Percentiles rank a stretch among this genome's conserved stretches.
These are phyloP conservation scores for Naja naja DNA, from an alignment of 2,113 vertebrate species.

Conservation along the genomic window DNA sequence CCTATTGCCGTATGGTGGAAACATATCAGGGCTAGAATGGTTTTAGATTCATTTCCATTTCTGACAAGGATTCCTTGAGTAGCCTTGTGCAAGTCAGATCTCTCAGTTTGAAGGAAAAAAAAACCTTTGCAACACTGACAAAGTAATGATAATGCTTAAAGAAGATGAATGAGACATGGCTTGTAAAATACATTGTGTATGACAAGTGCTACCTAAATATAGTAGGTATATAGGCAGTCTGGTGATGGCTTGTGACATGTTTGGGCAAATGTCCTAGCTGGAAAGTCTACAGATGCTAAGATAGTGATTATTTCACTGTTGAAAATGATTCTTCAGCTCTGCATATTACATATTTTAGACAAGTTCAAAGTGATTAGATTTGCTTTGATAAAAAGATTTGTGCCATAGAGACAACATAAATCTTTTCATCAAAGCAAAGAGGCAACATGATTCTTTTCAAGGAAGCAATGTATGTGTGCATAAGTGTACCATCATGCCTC, in stretches of 20 bases:
- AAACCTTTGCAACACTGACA: neutral
- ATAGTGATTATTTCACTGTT: neutral
- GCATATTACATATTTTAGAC: neutral
- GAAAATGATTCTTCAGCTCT: neutral
- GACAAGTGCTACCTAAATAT: neutral
- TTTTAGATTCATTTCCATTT: neutral
- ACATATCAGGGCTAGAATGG: neutral
- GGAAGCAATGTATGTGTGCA: neutral
- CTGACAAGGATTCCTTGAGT: neutral
- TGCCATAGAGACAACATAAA: neutral
- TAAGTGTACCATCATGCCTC: too few species aligned
- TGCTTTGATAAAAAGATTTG: neutral
- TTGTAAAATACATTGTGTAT: neutral
- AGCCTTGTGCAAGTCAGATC: constrained; percentile 10
- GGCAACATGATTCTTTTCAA: neutral
- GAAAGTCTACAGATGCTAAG: neutral
- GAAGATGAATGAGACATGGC: neutral
- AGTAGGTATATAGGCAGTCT: neutral
- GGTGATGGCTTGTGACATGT: neutral
- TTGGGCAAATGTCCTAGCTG: neutral
- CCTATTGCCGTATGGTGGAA: neutral
- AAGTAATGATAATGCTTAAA: neutral
- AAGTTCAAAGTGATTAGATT: neutral
- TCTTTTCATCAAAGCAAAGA: neutral
- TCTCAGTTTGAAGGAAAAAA: neutral